Percentiles rank a stretch among this genome's conserved stretches.
Evolutionary conservation across 2,888 invertebrate genomes (phyloP).

Genomic region (Epinotia brunnichana): DNA sequence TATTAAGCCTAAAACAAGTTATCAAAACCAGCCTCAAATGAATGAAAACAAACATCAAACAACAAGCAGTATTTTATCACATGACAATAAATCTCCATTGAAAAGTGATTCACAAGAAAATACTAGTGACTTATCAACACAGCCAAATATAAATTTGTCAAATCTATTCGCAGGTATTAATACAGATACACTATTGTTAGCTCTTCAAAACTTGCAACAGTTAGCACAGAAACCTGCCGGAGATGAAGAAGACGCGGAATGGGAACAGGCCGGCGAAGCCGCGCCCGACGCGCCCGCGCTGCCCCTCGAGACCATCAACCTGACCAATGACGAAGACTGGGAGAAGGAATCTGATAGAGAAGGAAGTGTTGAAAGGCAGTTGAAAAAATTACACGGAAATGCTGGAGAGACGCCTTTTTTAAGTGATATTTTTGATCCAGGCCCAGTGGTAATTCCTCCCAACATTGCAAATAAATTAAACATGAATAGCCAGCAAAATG

Average conservation of each 20-base stretch:
- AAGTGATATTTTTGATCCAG: constrained; percentile 80
- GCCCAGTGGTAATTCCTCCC: constrained; percentile 65
- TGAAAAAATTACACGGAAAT: constrained; percentile 69
- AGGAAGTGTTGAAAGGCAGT: constrained; percentile 71
- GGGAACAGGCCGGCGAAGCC: constrained; percentile 45
- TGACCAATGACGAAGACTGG: constrained; percentile 78
- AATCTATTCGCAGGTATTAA: constrained; percentile 73
- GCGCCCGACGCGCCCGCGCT: constrained; percentile 47
- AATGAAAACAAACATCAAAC: neutral
- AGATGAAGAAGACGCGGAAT: constrained; percentile 46
- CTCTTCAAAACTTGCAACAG: constrained; percentile 77
- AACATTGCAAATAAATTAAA: constrained; percentile 67
- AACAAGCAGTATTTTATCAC: neutral
- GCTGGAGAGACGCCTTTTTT: constrained; percentile 77
- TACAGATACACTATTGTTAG: constrained; percentile 71
- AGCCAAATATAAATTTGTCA: constrained; percentile 62
- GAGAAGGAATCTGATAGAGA: constrained; percentile 73
- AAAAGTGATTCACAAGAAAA: constrained; percentile 40
- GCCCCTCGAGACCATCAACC: constrained; percentile 70
- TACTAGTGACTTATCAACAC: constrained; percentile 36
- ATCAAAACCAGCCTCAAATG: constrained; percentile 8
- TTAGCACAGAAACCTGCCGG: constrained; percentile 58
- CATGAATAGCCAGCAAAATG: constrained; percentile 61
- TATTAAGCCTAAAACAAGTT: constrained; percentile 54
- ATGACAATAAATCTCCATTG: constrained; percentile 18